A percentile compares a stretch with the other conserved stretches of the same genome.
These are phyloP conservation scores for Dromococcyx pavoninus DNA, from an alignment of 2,797 vertebrate genomes.

Conservation along the genomic window DNA sequence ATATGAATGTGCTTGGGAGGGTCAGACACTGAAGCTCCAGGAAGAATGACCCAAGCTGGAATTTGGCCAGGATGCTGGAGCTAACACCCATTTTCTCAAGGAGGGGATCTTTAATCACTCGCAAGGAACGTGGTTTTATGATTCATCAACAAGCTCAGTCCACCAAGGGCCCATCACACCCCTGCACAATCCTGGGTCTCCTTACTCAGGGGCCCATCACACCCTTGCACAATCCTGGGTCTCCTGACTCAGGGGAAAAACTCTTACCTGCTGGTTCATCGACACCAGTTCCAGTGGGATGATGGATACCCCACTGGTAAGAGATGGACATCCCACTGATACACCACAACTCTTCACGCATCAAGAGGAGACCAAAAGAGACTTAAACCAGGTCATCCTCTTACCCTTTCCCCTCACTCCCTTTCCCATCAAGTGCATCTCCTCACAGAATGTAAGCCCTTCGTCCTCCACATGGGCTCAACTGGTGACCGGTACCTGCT, in stretches of 20 bases:
- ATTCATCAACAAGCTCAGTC: neutral
- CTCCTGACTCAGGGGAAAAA: neutral
- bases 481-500: slow-evolving; percentile 80
- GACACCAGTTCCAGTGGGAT: neutral
- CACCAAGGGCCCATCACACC: neutral
- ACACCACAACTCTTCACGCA: neutral
- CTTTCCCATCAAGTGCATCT: neutral
- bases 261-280: neutral
- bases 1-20: neutral
- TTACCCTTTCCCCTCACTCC: neutral
- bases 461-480: accelerated
- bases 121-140: neutral
- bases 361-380: neutral
- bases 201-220: neutral
- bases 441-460: neutral
- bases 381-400: neutral
- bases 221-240: neutral
- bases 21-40: neutral
- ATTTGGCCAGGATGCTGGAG: neutral
- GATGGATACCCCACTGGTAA: neutral
- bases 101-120: neutral
- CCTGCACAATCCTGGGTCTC: neutral
- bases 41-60: neutral
- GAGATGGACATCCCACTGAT: neutral
- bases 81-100: neutral